Conservation (phyloP, 2,888 invertebrate species). For the Drosophila barbarae region DNA sequence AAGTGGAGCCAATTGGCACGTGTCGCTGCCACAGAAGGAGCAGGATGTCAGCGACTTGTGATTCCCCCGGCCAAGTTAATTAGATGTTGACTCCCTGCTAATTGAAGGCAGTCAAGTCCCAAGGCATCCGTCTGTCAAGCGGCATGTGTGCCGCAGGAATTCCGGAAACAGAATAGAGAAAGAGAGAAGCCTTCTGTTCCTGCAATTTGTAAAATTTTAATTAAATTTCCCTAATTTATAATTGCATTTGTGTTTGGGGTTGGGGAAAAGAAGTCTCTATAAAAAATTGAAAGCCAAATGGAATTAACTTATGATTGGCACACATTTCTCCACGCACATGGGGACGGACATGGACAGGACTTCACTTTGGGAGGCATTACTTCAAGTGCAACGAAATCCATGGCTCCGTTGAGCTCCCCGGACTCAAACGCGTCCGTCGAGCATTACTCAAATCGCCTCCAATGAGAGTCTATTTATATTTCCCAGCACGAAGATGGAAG, state of each 20-base stretch:
- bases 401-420: not conserved
- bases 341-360: not conserved
- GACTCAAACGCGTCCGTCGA: constrained; percentile 22
- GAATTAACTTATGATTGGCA: not conserved
- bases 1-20: constrained; percentile 33
- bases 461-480: constrained; percentile 31
- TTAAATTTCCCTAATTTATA: constrained; percentile 30
- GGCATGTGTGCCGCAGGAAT: constrained; percentile 5
- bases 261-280: not conserved
- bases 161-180: too few relatives aligned
- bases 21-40: constrained; percentile 12
- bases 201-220: constrained; percentile 36
- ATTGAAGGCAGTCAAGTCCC: constrained; percentile 27
- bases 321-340: not conserved
- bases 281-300: constrained; percentile 1
- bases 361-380: not conserved
- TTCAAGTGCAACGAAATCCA: constrained; percentile 11
- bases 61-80: constrained; percentile 29
- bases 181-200: constrained; percentile 17
- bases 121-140: too few relatives aligned
- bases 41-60: constrained; percentile 17
- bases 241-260: constrained; percentile 10
- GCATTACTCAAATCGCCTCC: constrained; percentile 40
- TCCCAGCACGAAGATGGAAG: constrained; percentile 11
- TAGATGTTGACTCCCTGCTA: constrained; percentile 41